Conservation (phyloP, 2,888 invertebrate genomes). For the Spicauda simplicius region DNA sequence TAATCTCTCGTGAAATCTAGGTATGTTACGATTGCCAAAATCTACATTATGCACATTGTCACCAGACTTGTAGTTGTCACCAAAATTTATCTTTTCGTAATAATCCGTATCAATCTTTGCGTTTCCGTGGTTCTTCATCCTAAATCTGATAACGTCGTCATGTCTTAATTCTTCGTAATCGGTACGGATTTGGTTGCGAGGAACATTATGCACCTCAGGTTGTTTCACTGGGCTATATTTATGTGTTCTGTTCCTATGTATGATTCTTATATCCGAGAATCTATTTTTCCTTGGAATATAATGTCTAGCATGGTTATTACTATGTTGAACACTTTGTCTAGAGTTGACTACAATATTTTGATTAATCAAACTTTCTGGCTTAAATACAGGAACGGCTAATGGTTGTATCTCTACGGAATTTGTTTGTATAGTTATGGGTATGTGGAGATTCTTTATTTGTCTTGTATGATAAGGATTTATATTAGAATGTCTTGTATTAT, state of each 20-base stretch:
- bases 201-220: background rate
- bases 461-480: slow-evolving; percentile 11
- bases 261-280: background rate
- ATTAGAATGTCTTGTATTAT: slow-evolving; percentile 14
- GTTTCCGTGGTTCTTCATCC: slow-evolving; percentile 35
- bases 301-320: background rate
- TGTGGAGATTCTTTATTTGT: background rate
- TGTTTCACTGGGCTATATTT: background rate
- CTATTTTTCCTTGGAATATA: background rate
- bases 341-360: slow-evolving; percentile 65
- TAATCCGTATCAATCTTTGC: slow-evolving; percentile 37
- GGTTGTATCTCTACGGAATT: slow-evolving; percentile 67
- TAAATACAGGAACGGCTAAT: slow-evolving; percentile 57
- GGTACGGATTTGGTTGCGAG: background rate
- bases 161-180: slow-evolving; percentile 15
- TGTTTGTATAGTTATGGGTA: slow-evolving; percentile 65
- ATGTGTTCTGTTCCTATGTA: slow-evolving; percentile 1
- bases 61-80: slow-evolving; percentile 21
- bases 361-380: slow-evolving; percentile 55
- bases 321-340: background rate
- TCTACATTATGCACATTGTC: slow-evolving; percentile 33
- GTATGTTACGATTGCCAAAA: slow-evolving; percentile 42
- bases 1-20: slow-evolving; percentile 65
- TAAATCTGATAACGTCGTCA: slow-evolving; percentile 38
- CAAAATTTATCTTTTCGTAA: slow-evolving; percentile 39